These are phyloP conservation scores for Corynorhinus townsendii DNA, from an alignment of 2,113 vertebrate species.

Conservation along the genomic window DNA sequence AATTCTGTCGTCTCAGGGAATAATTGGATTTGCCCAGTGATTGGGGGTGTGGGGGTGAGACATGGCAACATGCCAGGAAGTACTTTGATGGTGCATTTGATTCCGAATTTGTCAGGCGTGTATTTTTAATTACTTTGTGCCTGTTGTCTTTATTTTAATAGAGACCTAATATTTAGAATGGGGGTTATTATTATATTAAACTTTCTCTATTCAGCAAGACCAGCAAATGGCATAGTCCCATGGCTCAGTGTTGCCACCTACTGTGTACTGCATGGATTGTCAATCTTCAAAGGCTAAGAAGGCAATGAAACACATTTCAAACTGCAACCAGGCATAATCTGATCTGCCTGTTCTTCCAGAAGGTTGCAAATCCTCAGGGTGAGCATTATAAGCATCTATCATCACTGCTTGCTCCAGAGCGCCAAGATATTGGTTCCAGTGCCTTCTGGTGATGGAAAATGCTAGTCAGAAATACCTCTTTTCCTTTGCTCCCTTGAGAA, in stretches of 20 bases:
- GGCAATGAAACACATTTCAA: slow-evolving; percentile 30
- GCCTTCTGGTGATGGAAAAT: slow-evolving; percentile 42
- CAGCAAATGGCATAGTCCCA: background rate
- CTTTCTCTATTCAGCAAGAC: background rate
- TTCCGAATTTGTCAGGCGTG: slow-evolving; percentile 30
- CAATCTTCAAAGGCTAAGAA: slow-evolving; percentile 6
- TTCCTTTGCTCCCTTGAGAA: slow-evolving; percentile 37
- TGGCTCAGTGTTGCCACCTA: slow-evolving; percentile 58
- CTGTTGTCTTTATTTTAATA: slow-evolving; percentile 50
- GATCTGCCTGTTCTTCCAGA: slow-evolving; percentile 37
- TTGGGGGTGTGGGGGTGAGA: slow-evolving; percentile 1
- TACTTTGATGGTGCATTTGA: slow-evolving; percentile 10
- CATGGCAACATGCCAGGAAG: background rate
- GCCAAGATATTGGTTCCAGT: background rate
- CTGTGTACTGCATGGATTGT: background rate
- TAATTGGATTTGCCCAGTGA: slow-evolving; percentile 62
- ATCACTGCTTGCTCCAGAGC: background rate
- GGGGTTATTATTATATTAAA: slow-evolving; percentile 46
- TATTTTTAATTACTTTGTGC: slow-evolving; percentile 57
- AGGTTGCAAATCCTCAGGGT: slow-evolving; percentile 21
- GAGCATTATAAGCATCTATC: slow-evolving; percentile 35
- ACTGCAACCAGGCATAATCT: slow-evolving; percentile 19
- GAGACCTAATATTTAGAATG: slow-evolving; percentile 51
- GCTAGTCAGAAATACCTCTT: background rate
- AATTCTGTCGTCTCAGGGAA: slow-evolving; percentile 42